Conservation (phyloP, 1,140 invertebrate genomes). For the Drosophila miranda region DNA sequence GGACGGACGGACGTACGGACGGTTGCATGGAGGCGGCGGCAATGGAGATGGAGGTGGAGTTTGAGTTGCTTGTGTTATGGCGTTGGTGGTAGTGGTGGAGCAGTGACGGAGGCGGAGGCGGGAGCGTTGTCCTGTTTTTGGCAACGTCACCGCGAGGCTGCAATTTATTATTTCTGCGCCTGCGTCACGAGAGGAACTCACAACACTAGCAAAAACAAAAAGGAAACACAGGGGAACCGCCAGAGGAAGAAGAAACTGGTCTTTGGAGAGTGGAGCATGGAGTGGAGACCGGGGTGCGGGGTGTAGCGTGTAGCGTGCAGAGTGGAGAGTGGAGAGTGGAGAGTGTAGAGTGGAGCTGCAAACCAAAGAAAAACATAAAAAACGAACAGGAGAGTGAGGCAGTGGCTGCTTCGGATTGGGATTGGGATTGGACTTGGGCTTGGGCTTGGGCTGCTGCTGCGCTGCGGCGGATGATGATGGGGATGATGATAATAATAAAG, state of each 20-base stretch:
- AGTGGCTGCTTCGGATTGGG: slow-evolving; percentile 31
- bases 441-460: slow-evolving; percentile 42
- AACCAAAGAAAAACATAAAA: slow-evolving; percentile 45
- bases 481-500: slow-evolving; percentile 80
- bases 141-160: slow-evolving; percentile 72
- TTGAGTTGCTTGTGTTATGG: not conserved
- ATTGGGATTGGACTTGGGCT: slow-evolving; percentile 37
- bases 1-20: not conserved
- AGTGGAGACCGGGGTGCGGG: slow-evolving; percentile 5
- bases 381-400: slow-evolving; percentile 33
- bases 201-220: slow-evolving; percentile 9
- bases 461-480: slow-evolving; percentile 68
- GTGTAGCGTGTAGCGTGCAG: not conserved
- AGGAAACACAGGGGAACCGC: slow-evolving; percentile 7
- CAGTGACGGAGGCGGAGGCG: not conserved
- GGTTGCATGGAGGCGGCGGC: slow-evolving; percentile 6
- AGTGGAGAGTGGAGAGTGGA: not conserved
- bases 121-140: slow-evolving; percentile 72
- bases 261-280: slow-evolving; percentile 13
- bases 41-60: not conserved
- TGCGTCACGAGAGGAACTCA: slow-evolving; percentile 61
- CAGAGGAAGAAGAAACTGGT: slow-evolving; percentile 31
- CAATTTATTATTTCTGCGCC: slow-evolving; percentile 70
- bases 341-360: slow-evolving; percentile 8
- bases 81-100: slow-evolving; percentile 12